phyloP scores from a whole-genome alignment of 2,797 vertebrate species.

The Microhierax caerulescens region DNA sequence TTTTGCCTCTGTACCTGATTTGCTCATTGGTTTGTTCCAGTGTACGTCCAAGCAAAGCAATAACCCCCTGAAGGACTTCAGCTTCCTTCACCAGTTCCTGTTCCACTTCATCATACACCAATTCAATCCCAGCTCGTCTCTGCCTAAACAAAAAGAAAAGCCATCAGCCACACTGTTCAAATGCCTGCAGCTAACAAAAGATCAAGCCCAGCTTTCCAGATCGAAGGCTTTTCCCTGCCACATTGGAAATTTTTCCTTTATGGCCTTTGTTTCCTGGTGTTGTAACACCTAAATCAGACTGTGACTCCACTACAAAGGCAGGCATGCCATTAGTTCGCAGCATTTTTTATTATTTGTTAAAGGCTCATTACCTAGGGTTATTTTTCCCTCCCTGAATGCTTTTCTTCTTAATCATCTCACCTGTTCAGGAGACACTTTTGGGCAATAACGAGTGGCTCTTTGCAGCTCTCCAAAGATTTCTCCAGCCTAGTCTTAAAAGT shows the following conservation, averaged over 20 bases:
- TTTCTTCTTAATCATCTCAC: constrained; percentile 66
- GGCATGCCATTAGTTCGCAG: background rate
- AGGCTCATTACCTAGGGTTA: background rate
- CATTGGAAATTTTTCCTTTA: background rate
- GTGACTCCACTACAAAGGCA: background rate
- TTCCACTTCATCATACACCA: constrained; percentile 84
- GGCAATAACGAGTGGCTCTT: constrained; percentile 78
- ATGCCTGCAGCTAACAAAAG: background rate
- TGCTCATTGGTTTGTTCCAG: constrained; percentile 86
- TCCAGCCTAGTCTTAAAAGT: constrained; percentile 77
- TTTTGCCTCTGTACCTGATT: constrained; percentile 78
- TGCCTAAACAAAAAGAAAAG: constrained; percentile 72
- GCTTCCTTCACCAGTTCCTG: constrained; percentile 85
- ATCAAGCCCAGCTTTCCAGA: background rate
- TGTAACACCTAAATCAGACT: background rate
- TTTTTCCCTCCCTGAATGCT: background rate
- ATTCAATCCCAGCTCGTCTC: constrained; percentile 79
- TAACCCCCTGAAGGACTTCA: constrained; percentile 77
- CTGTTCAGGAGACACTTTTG: constrained; percentile 84
- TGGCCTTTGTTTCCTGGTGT: background rate
- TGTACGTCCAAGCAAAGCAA: constrained; percentile 79
- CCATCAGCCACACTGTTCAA: background rate
- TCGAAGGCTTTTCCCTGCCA: background rate
- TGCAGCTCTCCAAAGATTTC: constrained; percentile 81
- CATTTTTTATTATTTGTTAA: background rate